Conservation (phyloP, 2,797 vertebrate genomes). For the Microchirus variegatus region DNA sequence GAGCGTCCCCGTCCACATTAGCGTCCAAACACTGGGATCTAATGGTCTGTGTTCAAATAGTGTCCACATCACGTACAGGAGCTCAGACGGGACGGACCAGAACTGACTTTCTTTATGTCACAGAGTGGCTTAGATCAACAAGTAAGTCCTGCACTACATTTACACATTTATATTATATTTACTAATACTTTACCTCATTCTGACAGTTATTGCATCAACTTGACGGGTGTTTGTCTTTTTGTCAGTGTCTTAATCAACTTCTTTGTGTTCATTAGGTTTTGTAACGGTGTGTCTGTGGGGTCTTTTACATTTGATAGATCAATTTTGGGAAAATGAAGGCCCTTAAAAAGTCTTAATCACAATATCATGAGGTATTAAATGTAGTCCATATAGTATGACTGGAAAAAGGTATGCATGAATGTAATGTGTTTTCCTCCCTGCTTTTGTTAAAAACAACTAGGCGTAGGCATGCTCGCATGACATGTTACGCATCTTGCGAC, state of each 20-base stretch:
- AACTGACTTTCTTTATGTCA: conserved; percentile 8
- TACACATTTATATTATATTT: not conserved
- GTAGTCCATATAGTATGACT: too few relatives aligned
- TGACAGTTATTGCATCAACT: not conserved
- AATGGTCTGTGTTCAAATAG: conserved; percentile 69
- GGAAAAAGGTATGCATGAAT: too few relatives aligned
- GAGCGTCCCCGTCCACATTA: conserved; percentile 57
- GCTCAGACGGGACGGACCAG: conserved; percentile 13
- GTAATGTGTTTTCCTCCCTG: too few relatives aligned
- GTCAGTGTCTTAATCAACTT: conserved; percentile 14
- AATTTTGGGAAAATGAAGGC: too few relatives aligned
- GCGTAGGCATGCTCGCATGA: too few relatives aligned
- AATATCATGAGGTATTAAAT: too few relatives aligned
- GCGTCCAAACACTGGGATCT: conserved; percentile 64
- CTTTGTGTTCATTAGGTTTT: too few relatives aligned
- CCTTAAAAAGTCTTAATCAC: too few relatives aligned
- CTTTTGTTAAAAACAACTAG: too few relatives aligned
- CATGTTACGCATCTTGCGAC: too few relatives aligned
- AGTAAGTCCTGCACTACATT: conserved; percentile 23
- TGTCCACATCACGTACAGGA: conserved; percentile 30
- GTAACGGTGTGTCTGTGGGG: too few relatives aligned
- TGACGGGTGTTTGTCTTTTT: not conserved
- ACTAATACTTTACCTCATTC: not conserved
- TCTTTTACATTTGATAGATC: too few relatives aligned
- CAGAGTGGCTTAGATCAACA: conserved; percentile 5